Base-by-base conservation (phyloP, 1,140 invertebrate genomes). In the Drosophila serrata region DNA sequence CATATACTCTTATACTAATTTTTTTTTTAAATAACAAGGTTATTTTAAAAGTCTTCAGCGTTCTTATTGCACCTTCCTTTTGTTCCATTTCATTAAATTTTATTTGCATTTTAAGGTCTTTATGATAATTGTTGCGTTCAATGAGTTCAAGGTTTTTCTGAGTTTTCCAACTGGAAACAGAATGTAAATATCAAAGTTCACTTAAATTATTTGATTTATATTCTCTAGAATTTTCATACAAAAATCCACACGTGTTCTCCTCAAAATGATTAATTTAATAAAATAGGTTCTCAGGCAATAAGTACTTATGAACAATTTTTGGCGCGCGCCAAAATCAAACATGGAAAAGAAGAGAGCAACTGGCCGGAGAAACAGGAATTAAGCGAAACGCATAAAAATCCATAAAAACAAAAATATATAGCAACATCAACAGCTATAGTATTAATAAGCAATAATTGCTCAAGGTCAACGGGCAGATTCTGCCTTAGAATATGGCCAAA, bases 371-470 rank as follows among this genome's bases (percentile, higher is more conserved):
- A 86, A 79, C 77, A 63, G 78, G 78, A 81, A 81, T 81, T 42
- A 37, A 45, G 60, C 72, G 49, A 64, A 59, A 51, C 55, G 51
- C 48, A 31, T 40, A 60, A 33, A 73, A 65, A 64, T 35, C 27
- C 43, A 67, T 70, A 53, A 85, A 65, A 49, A 45, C 56, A 67
- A 13, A 43, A n/a, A 51, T 27, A 48, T 24, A 48, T 33, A 60
- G 49, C 39, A 63, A 24, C 40, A 56, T 48, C 48, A 69, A 33
- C 29, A 65, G 48, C 59, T 57, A 31, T 42, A 75, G 53, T 69
- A 90, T 81, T 81, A 90, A 88, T 90, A 78, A 84, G 73, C 85
- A 81, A 90, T 90, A 90, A 84, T 84, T 84, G 64, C 48, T 60
- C 85, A 88, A 88, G 84, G 84, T 84, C 84, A 78, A 72, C 60